phyloP scores from a whole-genome alignment of 2,888 invertebrate genomes.

The Parnassius orleans region DNA sequence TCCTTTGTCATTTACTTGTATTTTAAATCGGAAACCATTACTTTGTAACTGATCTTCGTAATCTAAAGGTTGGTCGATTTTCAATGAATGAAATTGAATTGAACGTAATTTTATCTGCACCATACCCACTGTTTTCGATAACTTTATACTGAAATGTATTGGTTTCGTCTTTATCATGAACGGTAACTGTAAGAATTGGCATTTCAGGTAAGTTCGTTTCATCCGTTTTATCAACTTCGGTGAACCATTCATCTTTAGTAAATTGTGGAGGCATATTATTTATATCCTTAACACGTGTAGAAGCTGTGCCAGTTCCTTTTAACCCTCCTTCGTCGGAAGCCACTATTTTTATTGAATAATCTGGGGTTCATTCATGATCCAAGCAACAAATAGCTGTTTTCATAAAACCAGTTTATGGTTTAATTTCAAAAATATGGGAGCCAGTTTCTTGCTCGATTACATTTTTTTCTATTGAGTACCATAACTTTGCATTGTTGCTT shows the following conservation, averaged over 20 bases:
- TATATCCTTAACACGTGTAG: constrained; percentile 97
- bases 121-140: constrained; percentile 96
- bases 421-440: constrained; percentile 97
- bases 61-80: constrained; percentile 97
- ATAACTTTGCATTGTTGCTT: constrained; percentile 95
- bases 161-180: constrained; percentile 97
- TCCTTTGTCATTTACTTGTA: constrained; percentile 96
- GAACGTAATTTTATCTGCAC: constrained; percentile 98
- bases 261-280: constrained; percentile 99
- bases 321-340: constrained; percentile 97
- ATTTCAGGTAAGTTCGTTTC: constrained; percentile 95
- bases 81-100: constrained; percentile 94
- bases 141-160: constrained; percentile 98
- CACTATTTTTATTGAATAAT: constrained; percentile 98
- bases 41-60: constrained; percentile 97
- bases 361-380: constrained; percentile 96
- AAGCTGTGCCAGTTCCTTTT: constrained; percentile 97
- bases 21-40: constrained; percentile 96
- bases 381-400: constrained; percentile 98
- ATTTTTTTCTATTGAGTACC: constrained; percentile 98
- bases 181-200: constrained; percentile 96
- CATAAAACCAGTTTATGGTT: constrained; percentile 97
- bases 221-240: constrained; percentile 97
- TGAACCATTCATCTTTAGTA: constrained; percentile 97
- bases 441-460: constrained; percentile 98